Evolutionary conservation across 2,888 invertebrate species (phyloP).

Genomic region (Lydus trimaculatus): DNA sequence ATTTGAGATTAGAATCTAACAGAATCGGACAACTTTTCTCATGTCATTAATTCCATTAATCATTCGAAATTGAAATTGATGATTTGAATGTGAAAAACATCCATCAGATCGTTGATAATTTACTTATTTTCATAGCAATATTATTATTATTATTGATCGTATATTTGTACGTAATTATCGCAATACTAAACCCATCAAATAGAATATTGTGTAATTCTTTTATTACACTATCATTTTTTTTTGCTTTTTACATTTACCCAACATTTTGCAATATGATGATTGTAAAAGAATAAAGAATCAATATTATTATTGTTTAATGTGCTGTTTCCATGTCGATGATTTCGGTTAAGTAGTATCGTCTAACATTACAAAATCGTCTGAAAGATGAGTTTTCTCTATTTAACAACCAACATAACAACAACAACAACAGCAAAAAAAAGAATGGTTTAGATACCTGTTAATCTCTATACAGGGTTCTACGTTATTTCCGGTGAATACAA

Average conservation of each 20-base stretch:
- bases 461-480: conserved; percentile 52
- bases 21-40: background rate
- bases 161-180: background rate
- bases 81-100: background rate
- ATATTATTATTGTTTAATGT: background rate
- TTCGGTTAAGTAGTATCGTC: conserved; percentile 13
- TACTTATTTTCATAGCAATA: background rate
- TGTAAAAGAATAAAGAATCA: conserved; percentile 1
- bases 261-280: background rate
- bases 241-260: background rate
- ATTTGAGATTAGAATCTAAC: background rate
- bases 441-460: conserved; percentile 33
- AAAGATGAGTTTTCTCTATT: background rate
- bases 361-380: background rate
- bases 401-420: too few relatives aligned
- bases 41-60: background rate
- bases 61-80: background rate
- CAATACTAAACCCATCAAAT: background rate
- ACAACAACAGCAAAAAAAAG: background rate
- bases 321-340: conserved; percentile 10
- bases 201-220: background rate
- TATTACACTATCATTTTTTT: background rate
- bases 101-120: background rate
- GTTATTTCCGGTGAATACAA: conserved; percentile 53
- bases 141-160: background rate